Evolutionary conservation across 2,797 vertebrate species (phyloP).

Genomic region (Falco concolor): DNA sequence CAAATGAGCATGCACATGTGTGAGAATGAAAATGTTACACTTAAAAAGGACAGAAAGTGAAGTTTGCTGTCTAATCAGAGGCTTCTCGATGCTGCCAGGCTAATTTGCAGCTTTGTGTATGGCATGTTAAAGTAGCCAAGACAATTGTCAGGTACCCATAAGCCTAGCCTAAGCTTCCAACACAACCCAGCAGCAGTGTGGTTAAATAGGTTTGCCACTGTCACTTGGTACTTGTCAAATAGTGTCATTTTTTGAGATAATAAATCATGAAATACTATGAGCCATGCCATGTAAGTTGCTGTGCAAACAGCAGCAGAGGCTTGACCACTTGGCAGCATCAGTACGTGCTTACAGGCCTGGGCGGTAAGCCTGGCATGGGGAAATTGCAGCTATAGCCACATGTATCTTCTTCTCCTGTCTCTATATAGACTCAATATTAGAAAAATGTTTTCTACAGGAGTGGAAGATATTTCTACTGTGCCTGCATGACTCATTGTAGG

Average conservation of each 20-base stretch:
- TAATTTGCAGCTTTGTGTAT: background rate
- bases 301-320: background rate
- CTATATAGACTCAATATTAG: background rate
- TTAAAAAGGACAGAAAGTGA: conserved; percentile 56
- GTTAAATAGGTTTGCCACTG: conserved; percentile 28
- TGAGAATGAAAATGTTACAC: conserved; percentile 41
- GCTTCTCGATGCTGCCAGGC: background rate
- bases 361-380: background rate
- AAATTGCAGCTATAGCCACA: conserved; percentile 3
- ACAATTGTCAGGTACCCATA: background rate
- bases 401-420: background rate
- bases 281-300: conserved; percentile 1
- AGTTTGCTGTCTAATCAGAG: conserved; percentile 40
- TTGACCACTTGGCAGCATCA: conserved; percentile 14
- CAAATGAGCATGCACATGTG: conserved; percentile 56
- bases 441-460: conserved; percentile 19
- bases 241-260: conserved; percentile 28
- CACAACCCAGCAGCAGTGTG: background rate
- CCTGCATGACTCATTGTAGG: background rate
- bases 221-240: background rate
- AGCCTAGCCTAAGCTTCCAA: background rate
- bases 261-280: conserved; percentile 31
- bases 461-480: conserved; percentile 25
- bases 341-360: conserved; percentile 21
- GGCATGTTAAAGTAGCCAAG: background rate